Evolutionary conservation across 1,140 invertebrate genomes (phyloP).

Genomic region (Apis florea): DNA sequence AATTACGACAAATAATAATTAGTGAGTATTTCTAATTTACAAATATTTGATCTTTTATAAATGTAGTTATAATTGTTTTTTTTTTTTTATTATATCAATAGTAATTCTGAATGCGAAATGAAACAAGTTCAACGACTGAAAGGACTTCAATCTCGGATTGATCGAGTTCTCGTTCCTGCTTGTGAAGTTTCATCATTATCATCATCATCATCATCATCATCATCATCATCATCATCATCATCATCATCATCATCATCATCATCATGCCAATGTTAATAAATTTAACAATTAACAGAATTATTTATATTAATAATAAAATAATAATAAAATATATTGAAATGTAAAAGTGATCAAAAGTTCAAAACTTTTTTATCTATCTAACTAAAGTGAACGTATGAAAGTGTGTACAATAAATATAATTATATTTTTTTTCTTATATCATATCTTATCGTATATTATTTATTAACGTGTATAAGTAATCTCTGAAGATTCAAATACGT

Average conservation of each 20-base stretch:
- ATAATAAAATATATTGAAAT: no score
- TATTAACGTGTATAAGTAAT: neutral
- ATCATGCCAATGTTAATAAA: no score
- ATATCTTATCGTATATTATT: neutral
- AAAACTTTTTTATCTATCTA: neutral
- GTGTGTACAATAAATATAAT: slow-evolving; percentile 7
- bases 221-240: neutral
- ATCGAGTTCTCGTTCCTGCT: slow-evolving; percentile 48
- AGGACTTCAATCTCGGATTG: slow-evolving; percentile 38
- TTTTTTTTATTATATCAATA: neutral
- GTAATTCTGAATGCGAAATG: neutral
- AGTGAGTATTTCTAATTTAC: slow-evolving; percentile 29
- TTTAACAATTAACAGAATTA: no score
- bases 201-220: neutral
- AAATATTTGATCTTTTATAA: neutral
- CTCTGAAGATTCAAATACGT: slow-evolving; percentile 18
- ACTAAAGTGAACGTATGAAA: no score
- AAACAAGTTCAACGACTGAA: slow-evolving; percentile 17
- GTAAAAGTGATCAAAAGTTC: no score
- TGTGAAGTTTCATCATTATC: slow-evolving; percentile 16
- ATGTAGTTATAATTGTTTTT: neutral
- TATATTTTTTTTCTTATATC: neutral
- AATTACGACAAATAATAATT: neutral
- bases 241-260: neutral
- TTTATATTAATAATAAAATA: no score